These are phyloP conservation scores for Lasioglossum malachurum DNA, from an alignment of 2,888 invertebrate genomes.

Conservation along the genomic window DNA sequence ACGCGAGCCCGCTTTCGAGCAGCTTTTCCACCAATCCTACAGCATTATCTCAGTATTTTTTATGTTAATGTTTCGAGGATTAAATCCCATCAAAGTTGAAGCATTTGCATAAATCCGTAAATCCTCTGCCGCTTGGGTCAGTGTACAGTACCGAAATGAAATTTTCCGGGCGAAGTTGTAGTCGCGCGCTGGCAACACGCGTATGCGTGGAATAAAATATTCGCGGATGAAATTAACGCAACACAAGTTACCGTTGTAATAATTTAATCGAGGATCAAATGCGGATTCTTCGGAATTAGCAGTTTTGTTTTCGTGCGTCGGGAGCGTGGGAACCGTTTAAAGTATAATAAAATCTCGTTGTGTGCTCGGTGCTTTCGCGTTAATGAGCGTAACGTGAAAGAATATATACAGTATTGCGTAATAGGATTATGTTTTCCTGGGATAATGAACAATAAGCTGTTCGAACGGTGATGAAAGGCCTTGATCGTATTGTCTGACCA, in stretches of 20 bases:
- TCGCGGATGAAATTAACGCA: background rate
- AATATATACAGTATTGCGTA: no score
- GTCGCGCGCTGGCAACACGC: background rate
- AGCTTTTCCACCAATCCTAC: background rate
- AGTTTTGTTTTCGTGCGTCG: background rate
- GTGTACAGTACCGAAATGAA: background rate
- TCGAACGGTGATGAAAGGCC: background rate
- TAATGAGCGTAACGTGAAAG: background rate
- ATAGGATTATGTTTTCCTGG: background rate
- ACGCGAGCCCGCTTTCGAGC: background rate
- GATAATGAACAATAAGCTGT: background rate
- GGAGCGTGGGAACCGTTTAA: background rate
- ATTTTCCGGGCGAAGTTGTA: background rate
- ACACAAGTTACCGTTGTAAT: background rate
- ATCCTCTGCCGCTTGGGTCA: background rate
- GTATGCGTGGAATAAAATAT: background rate
- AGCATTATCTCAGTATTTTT: background rate
- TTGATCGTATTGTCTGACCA: background rate
- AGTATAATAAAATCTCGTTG: no score
- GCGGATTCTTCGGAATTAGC: background rate
- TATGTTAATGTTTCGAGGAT: background rate
- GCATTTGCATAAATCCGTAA: background rate
- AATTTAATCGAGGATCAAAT: constrained; percentile 2
- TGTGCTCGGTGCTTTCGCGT: background rate
- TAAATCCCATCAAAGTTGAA: background rate